Evolutionary conservation across 2,113 vertebrate genomes (phyloP), one percentile per base, ranked within the genome.

Genomic region (Hylia prasina): DNA sequence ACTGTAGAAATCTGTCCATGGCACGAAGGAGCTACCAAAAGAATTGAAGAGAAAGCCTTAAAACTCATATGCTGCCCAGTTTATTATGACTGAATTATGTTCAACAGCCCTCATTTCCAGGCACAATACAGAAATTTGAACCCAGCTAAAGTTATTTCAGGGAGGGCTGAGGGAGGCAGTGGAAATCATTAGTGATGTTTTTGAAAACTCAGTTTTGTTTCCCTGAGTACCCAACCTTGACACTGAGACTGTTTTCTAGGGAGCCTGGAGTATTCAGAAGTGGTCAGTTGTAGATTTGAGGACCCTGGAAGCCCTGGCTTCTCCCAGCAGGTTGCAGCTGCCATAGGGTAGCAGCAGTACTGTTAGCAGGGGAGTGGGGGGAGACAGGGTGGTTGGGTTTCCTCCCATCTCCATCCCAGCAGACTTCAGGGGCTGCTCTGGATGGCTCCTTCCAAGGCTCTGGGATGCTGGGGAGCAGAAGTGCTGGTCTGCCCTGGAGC

Each of bases 41-140:
- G 39, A 87, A 79, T 72, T 44, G 37, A 89, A 79, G 81, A 94
- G 85, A 95, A 96, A 81, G 54, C 27, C 81, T 94, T 95, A 69
- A 61, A 91, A 81, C 47, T 96, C 61, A 33, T 58, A 21, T 84
- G 63, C 89, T 93, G 39, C 57, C 30, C 48, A n/a, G 40, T 79
- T 71, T 77, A n/a, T 89, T 84, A 37, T 66, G 87, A 24, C 19
- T 82, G 73, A 85, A 56, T 86, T 80, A 58, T 25, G 13, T 79
- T 65, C 25, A 39, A 35, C 63, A 77, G 28, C 50, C 37, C 30
- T 92, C 8, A 5, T 84, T 85, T 95, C 56, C 63, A 70, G 50
- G 30, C 40, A 47, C 14, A 48, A 13, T 53, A 42, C 25, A 53
- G 53, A 51, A 68, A 65, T 37, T 39, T 58, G 53, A 86, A 47